Conservation (phyloP, 2,888 invertebrate species). For the Eudasyphora cyanicolor region DNA sequence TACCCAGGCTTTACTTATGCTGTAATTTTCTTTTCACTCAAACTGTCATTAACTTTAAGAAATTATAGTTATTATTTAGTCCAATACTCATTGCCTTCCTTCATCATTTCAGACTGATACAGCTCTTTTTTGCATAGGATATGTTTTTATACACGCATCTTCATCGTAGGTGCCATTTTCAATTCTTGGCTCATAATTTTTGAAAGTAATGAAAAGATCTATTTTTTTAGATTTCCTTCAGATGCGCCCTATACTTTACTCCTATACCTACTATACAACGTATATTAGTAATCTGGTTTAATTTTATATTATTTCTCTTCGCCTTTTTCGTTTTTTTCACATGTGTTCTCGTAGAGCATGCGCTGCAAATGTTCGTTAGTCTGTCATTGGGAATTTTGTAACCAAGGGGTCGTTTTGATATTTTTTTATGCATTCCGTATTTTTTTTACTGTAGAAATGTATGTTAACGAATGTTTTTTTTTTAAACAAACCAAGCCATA, state of each 20-base stretch:
- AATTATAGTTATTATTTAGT: neutral
- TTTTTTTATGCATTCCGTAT: neutral
- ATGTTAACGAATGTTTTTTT: slow-evolving; percentile 42
- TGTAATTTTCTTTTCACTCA: slow-evolving; percentile 44
- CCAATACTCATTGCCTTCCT: no score
- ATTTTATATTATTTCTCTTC: neutral
- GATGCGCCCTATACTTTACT: no score
- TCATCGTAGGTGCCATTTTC: no score
- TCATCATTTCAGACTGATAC: no score
- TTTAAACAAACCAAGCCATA: slow-evolving; percentile 37
- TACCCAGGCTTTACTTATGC: neutral
- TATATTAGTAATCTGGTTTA: no score
- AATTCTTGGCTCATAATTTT: no score
- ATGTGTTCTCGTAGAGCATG: slow-evolving; percentile 54
- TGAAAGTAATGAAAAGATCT: no score
- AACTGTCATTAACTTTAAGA: slow-evolving; percentile 20
- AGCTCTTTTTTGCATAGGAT: no score
- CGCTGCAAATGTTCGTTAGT: slow-evolving; percentile 34
- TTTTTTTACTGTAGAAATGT: slow-evolving; percentile 27
- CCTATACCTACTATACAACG: no score
- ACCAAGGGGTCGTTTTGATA: slow-evolving; percentile 48
- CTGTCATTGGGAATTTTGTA: slow-evolving; percentile 41
- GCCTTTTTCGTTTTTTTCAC: slow-evolving; percentile 20
- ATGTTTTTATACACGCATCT: no score
- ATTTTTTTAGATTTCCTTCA: no score